Evolutionary conservation across 2,797 vertebrate genomes (phyloP).

Genomic region (Sebastes iracundus): DNA sequence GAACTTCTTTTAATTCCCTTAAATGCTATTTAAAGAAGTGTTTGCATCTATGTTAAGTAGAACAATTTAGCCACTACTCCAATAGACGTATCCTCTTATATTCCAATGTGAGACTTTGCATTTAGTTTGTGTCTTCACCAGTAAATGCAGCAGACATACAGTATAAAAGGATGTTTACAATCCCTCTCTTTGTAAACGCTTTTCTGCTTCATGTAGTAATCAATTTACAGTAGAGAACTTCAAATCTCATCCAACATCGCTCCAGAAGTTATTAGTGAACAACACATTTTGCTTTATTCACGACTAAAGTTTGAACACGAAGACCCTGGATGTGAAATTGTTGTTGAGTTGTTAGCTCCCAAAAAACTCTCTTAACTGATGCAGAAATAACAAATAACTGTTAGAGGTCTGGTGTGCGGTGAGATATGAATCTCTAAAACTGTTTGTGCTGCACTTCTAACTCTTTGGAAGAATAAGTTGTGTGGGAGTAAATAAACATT

Average conservation of each 20-base stretch:
- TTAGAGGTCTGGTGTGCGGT: not conserved
- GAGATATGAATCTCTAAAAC: not conserved
- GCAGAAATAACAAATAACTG: not conserved
- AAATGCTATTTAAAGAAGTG: not conserved
- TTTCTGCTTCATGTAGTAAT: not conserved
- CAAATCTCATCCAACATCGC: not conserved
- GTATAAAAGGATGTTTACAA: not conserved
- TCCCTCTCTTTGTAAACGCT: not conserved
- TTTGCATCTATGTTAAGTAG: not conserved
- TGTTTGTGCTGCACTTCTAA: not conserved
- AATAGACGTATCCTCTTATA: not conserved
- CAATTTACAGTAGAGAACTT: not conserved
- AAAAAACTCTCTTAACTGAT: not conserved
- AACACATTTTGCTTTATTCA: not conserved
- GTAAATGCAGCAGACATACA: not conserved
- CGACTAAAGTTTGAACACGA: not conserved
- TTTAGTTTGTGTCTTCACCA: not conserved
- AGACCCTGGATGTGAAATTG: not conserved
- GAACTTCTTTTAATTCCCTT: constrained; percentile 35
- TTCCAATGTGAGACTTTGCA: not conserved
- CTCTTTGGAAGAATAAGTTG: not conserved
- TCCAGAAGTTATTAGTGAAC: not conserved
- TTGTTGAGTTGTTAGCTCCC: not conserved
- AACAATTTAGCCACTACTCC: not conserved
- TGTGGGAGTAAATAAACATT: not conserved